A percentile compares a stretch with the other conserved stretches of the same genome.
Evolutionary conservation across 2,113 vertebrate genomes (phyloP).

Genomic region (Aldabrachelys gigantea): DNA sequence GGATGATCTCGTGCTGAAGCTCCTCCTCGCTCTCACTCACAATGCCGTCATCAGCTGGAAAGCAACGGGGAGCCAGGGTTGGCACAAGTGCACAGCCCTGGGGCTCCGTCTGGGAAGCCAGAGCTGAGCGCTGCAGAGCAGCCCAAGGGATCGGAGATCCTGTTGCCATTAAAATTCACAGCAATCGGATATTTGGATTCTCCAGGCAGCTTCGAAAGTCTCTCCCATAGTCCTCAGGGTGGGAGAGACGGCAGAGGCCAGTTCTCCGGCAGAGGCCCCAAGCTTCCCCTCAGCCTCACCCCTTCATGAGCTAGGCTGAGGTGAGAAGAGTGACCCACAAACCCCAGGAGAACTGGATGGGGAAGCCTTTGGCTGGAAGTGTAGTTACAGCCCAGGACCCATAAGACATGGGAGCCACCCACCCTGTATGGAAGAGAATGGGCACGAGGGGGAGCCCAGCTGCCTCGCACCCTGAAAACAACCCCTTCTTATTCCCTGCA

Average conservation of each 20-base stretch:
- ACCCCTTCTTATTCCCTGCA: no score
- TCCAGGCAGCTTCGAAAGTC: not conserved
- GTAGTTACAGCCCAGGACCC: not conserved
- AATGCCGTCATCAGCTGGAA: not conserved
- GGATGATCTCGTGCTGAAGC: constrained; percentile 44
- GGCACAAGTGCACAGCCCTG: no score
- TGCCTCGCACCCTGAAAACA: no score
- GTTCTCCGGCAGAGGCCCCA: not conserved
- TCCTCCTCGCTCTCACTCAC: constrained; percentile 24
- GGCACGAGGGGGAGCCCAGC: no score
- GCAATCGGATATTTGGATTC: not conserved
- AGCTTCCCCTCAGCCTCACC: not conserved
- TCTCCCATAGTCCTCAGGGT: not conserved
- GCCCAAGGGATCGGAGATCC: not conserved
- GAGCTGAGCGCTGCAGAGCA: not conserved
- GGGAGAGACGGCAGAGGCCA: not conserved
- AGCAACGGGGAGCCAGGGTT: not conserved
- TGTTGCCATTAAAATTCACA: not conserved
- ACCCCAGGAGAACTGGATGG: not conserved
- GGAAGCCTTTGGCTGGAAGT: not conserved
- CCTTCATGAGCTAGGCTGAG: no score
- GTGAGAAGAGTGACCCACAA: not conserved
- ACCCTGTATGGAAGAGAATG: no score
- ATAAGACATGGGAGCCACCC: not conserved
- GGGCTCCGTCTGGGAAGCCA: no score